A percentile compares a stretch with the other conserved stretches of the same genome.
phyloP scores from a whole-genome alignment of 2,797 vertebrate genomes.

The Mus minutoides region DNA sequence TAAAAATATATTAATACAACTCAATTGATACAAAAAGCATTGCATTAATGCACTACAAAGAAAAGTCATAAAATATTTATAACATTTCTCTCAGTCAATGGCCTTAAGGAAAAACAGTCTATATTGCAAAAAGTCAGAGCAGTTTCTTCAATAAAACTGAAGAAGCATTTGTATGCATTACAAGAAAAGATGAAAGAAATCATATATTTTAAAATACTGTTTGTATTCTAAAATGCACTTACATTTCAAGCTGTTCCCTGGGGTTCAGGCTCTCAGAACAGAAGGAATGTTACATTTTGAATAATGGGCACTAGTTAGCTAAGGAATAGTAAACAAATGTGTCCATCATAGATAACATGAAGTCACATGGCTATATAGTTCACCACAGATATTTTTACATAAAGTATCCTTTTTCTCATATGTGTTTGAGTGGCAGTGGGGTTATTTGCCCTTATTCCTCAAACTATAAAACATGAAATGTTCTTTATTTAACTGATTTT shows the following conservation, averaged over 20 bases:
- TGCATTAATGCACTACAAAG: background rate
- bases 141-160: slow-evolving; percentile 50
- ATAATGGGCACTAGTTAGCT: background rate
- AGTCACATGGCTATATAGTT: background rate
- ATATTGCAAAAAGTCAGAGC: slow-evolving; percentile 39
- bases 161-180: background rate
- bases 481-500: background rate
- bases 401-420: background rate
- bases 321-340: background rate
- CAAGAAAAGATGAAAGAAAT: slow-evolving; percentile 16
- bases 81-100: slow-evolving; percentile 28
- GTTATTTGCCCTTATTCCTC: background rate
- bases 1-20: slow-evolving; percentile 4
- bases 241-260: background rate
- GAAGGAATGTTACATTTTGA: background rate
- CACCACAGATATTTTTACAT: background rate
- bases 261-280: background rate
- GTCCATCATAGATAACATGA: background rate
- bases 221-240: slow-evolving; percentile 21
- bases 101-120: slow-evolving; percentile 13
- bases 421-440: background rate
- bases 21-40: background rate
- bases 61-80: slow-evolving; percentile 60
- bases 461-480: background rate
- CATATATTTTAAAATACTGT: background rate